phyloP scores from a whole-genome alignment of 2,888 invertebrate genomes.

The Chesias legatella region DNA sequence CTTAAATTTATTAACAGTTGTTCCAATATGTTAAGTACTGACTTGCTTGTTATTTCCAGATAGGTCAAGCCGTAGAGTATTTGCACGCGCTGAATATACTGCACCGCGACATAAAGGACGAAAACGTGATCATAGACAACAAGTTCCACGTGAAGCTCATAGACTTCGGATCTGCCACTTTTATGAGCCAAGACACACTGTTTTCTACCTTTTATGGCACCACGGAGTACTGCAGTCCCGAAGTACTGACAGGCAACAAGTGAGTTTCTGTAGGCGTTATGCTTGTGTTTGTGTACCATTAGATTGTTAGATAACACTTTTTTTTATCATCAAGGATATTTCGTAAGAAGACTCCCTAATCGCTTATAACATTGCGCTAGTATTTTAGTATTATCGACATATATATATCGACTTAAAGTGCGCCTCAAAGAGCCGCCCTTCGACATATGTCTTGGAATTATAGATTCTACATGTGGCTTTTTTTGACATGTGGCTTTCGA shows the following conservation, averaged over 20 bases:
- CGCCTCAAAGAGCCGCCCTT: too few relatives aligned
- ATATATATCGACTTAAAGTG: too few relatives aligned
- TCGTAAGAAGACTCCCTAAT: too few relatives aligned
- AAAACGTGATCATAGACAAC: constrained; percentile 87
- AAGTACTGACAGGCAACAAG: constrained; percentile 86
- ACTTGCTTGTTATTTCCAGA: constrained; percentile 68
- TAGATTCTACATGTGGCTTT: too few relatives aligned
- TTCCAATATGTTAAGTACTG: neutral
- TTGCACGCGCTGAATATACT: constrained; percentile 84
- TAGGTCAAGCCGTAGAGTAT: constrained; percentile 85
- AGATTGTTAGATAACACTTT: too few relatives aligned
- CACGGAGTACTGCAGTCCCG: constrained; percentile 87
- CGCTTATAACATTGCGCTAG: too few relatives aligned
- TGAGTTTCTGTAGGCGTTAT: too few relatives aligned
- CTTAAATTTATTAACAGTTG: neutral
- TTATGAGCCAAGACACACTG: constrained; percentile 81
- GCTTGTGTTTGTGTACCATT: too few relatives aligned
- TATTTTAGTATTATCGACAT: too few relatives aligned
- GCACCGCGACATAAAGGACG: constrained; percentile 88
- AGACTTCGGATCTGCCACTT: constrained; percentile 88
- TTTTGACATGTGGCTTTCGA: too few relatives aligned
- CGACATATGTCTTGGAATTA: too few relatives aligned
- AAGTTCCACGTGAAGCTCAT: constrained; percentile 86
- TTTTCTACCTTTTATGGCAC: constrained; percentile 89
- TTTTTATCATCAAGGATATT: too few relatives aligned